These are phyloP conservation scores for Catharus bicknelli DNA, from an alignment of 2,113 vertebrate genomes.

Conservation along the genomic window DNA sequence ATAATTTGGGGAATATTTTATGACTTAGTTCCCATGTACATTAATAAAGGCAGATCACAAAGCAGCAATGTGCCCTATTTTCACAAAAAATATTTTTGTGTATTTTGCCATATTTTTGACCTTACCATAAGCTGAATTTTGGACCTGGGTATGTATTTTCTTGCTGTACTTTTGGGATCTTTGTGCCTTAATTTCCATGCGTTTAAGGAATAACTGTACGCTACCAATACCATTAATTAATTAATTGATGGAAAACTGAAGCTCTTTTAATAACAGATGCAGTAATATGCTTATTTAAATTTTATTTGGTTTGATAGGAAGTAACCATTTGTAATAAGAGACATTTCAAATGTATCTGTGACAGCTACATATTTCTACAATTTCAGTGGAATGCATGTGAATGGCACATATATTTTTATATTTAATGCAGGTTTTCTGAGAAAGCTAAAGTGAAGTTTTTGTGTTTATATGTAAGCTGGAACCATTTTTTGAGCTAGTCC, in stretches of 20 bases:
- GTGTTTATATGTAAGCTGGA: slow-evolving; percentile 12
- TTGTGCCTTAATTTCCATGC: background rate
- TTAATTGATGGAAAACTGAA: background rate
- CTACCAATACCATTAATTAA: background rate
- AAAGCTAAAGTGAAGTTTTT: background rate
- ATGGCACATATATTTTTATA: background rate
- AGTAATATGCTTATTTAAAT: background rate
- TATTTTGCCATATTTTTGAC: background rate
- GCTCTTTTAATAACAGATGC: background rate
- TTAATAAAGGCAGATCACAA: background rate
- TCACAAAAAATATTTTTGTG: background rate
- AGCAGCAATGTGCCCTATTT: background rate
- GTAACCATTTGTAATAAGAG: background rate
- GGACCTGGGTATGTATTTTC: background rate
- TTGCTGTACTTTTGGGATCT: background rate
- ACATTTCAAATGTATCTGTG: background rate
- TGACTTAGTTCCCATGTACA: background rate
- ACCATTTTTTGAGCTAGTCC: slow-evolving; percentile 12
- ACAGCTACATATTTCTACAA: background rate
- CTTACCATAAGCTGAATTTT: background rate
- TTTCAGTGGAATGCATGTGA: background rate
- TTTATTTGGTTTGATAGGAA: background rate
- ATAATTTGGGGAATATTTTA: background rate
- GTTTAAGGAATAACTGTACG: background rate
- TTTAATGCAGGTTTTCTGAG: slow-evolving; percentile 18